Conservation (phyloP, 2,113 vertebrate genomes). For the Dipodomys ordii region DNA sequence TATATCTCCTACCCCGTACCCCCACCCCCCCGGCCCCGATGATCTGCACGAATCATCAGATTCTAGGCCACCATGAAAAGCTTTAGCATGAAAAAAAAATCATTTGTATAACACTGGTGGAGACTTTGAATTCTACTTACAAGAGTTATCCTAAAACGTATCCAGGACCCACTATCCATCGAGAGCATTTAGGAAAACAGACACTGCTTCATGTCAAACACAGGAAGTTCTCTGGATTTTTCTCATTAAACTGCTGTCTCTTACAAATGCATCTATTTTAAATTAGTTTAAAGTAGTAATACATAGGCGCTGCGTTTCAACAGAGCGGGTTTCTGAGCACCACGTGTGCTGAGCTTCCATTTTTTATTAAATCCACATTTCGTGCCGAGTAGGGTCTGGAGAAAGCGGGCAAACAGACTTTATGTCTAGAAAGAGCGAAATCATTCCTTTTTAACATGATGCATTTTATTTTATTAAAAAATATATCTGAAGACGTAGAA, state of each 20-base stretch:
- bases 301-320: too few species aligned
- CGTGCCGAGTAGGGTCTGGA: background rate
- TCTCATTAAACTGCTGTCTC: too few species aligned
- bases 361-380: background rate
- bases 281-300: too few species aligned
- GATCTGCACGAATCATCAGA: conserved; percentile 41
- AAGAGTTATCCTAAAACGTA: conserved; percentile 17
- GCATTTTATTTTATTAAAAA: conserved; percentile 59
- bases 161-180: background rate
- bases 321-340: too few species aligned
- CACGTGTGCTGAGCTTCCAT: too few species aligned
- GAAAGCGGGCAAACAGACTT: background rate
- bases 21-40: background rate
- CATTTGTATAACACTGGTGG: background rate
- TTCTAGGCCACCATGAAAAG: conserved; percentile 16
- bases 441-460: conserved; percentile 80
- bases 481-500: conserved; percentile 59
- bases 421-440: conserved; percentile 21
- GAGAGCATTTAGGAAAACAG: too few species aligned
- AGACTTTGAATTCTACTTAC: conserved; percentile 39
- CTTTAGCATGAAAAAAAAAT: conserved; percentile 36
- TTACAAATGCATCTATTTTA: too few species aligned
- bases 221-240: too few species aligned
- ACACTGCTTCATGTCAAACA: too few species aligned
- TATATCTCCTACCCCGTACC: background rate